Base-by-base conservation (phyloP, 2,888 invertebrate species). In the Ectobius pallidus region DNA sequence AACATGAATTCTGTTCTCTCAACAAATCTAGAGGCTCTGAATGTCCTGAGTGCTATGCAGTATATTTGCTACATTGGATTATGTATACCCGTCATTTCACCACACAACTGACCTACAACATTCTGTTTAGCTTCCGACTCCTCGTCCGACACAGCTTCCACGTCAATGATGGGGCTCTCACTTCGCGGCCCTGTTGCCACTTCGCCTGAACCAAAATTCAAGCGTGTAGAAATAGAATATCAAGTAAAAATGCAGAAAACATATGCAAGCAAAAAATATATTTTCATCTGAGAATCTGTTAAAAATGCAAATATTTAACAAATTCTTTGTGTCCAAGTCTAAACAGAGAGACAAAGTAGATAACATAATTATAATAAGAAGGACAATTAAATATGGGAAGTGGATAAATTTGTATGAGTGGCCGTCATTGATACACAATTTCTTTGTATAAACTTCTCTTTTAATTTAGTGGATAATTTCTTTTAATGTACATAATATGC, bases 81-180 rank as follows among this genome's bases (percentile, higher is more conserved):
- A n/a, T n/a, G n/a, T n/a, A n/a, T n/a, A n/a, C n/a, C 34, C 6
- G 34, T 34, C 7, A 7, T 34, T 34, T 34, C 30, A 44, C 58
- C 61, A n/a, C 25, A 7, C 2, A 68, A 89, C 89, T 89, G 88
- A 89, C 89, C 89, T 89, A 87, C 85, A 79, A 81, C 55, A 44
- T 61, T 70, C 71, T 69, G 69, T 44, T 70, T 73, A 80, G 81
- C 81, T 80, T 85, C 85, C 78, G 83, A 83, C 80, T 86, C 86
- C 80, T 87, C 86, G 81, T 88, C 88, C 77, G 88, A 88, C 78
- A 89, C 86, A 79, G 87, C 87, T 84, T 89, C 89, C 82, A 89
- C 89, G 84, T 89, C 89, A 81, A 89, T 88, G 83, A 89, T 86
- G 80, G 90, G 89, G 84, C 89, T 89, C 82, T 83, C 83, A 81